Percentiles rank a stretch among this genome's conserved stretches.
These are phyloP conservation scores for Anas platyrhynchos DNA, from an alignment of 2,113 vertebrate species.

Conservation along the genomic window DNA sequence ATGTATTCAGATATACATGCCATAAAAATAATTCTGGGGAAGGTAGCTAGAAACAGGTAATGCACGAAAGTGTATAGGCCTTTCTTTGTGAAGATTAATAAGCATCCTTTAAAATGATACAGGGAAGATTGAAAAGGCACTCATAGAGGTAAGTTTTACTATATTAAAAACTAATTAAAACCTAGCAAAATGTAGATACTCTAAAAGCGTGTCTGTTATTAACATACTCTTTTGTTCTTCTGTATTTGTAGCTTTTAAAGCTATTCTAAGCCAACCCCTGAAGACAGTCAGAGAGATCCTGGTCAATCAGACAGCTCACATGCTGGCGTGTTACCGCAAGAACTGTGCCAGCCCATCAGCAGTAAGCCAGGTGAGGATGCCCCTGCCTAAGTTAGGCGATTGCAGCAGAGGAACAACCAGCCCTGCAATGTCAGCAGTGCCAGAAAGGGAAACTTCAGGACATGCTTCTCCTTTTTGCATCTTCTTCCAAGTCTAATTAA, in stretches of 20 bases:
- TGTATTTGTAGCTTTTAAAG: constrained; percentile 85
- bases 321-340: constrained; percentile 94
- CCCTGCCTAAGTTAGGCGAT: neutral
- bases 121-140: neutral
- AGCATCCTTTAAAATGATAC: neutral
- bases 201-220: neutral
- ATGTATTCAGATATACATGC: neutral
- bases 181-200: neutral
- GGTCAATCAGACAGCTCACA: constrained; percentile 91
- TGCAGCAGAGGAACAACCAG: neutral
- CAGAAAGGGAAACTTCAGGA: neutral
- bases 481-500: neutral
- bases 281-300: constrained; percentile 91
- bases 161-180: neutral
- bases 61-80: neutral
- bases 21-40: neutral
- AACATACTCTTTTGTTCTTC: neutral
- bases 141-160: too few relatives aligned
- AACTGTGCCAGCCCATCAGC: constrained; percentile 87
- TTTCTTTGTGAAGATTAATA: neutral
- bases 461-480: neutral
- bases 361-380: constrained; percentile 86
- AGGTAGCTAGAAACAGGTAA: neutral
- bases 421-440: neutral
- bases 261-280: constrained; percentile 89